Conservation (phyloP, 2,888 invertebrate species). For the Netelia virgata region DNA sequence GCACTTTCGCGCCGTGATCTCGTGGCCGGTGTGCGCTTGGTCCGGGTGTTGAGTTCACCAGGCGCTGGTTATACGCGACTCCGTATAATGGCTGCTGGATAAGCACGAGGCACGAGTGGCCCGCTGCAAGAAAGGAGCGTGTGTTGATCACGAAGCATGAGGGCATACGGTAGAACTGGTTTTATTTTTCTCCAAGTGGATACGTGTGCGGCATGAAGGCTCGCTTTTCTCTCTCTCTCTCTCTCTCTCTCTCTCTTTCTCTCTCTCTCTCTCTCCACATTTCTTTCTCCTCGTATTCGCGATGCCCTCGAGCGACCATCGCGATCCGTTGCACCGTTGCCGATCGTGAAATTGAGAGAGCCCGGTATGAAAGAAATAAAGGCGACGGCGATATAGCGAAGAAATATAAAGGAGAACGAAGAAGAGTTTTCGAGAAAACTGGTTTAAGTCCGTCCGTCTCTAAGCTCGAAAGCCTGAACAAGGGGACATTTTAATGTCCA, state of each 20-base stretch:
- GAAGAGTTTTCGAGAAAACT: neutral
- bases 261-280: neutral
- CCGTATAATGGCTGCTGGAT: slow-evolving; percentile 20
- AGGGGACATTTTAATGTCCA: neutral
- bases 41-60: slow-evolving; percentile 55
- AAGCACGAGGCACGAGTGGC: slow-evolving; percentile 3
- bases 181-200: slow-evolving; percentile 32
- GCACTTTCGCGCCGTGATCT: slow-evolving; percentile 66
- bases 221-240: neutral
- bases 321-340: slow-evolving; percentile 17
- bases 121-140: slow-evolving; percentile 15
- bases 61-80: slow-evolving; percentile 24
- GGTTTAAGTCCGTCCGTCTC: neutral
- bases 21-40: slow-evolving; percentile 54
- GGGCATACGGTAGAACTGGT: slow-evolving; percentile 52
- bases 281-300: neutral
- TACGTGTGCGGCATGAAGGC: slow-evolving; percentile 11
- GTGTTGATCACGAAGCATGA: neutral
- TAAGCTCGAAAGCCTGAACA: neutral
- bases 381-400: neutral
- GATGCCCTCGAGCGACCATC: slow-evolving; percentile 40
- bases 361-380: neutral
- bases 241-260: neutral
- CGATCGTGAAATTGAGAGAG: slow-evolving; percentile 20
- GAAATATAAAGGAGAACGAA: neutral